A percentile compares a stretch with the other conserved stretches of the same genome.
Conservation (phyloP, 1,140 invertebrate genomes). For the Antheraea pernyi region DNA sequence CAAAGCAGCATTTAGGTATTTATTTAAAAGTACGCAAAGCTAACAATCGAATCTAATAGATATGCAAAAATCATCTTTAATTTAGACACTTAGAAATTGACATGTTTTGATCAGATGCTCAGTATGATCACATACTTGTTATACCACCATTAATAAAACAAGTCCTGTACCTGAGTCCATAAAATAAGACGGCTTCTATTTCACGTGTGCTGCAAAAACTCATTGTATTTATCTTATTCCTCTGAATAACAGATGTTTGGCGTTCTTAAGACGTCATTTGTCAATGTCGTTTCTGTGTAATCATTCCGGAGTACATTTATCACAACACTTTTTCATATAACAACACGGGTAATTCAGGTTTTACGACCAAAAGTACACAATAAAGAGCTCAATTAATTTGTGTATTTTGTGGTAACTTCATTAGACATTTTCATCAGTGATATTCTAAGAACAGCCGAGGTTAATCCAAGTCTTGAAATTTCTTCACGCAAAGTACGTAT, state of each 20-base stretch:
- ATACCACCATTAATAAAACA: neutral
- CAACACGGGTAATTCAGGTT: neutral
- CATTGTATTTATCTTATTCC: constrained; percentile 50
- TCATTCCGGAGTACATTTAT: constrained; percentile 47
- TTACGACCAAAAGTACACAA: neutral
- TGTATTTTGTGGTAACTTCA: neutral
- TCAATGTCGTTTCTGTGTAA: constrained; percentile 52
- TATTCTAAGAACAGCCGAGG: neutral
- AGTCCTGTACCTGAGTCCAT: constrained; percentile 24
- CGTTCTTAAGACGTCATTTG: constrained; percentile 42
- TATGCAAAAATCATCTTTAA: too few species aligned
- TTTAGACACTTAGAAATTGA: too few species aligned
- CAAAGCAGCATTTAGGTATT: too few species aligned
- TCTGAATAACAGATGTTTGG: constrained; percentile 53
- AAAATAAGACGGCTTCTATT: constrained; percentile 21
- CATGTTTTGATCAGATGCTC: too few species aligned
- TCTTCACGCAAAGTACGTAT: neutral
- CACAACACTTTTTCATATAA: constrained; percentile 34
- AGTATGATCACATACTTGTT: too few species aligned
- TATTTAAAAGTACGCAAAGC: too few species aligned
- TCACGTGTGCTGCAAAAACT: constrained; percentile 30
- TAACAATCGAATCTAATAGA: too few species aligned
- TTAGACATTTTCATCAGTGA: neutral
- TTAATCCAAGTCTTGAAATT: neutral
- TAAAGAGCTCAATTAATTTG: neutral